A percentile compares a stretch with the other conserved stretches of the same genome.
Conservation (phyloP, 2,888 invertebrate genomes). For the Ormyrus rosae region DNA sequence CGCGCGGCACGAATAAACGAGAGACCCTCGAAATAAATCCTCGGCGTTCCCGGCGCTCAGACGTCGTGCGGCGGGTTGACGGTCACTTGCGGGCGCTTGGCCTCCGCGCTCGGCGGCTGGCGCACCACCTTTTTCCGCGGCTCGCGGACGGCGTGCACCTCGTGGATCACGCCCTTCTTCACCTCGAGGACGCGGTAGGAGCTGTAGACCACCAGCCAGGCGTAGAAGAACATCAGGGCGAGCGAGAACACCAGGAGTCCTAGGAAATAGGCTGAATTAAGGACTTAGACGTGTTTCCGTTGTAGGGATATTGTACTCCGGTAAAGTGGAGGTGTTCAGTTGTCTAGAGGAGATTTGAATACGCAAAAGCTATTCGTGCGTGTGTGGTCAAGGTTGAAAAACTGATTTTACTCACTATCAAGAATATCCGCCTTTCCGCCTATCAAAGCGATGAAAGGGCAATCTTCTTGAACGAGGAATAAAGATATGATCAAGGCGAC, state of each 20-base stretch:
- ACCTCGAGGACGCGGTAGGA: conserved; percentile 73
- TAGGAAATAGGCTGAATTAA: conserved; percentile 56
- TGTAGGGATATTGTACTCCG: too few species aligned
- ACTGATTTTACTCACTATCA: conserved; percentile 64
- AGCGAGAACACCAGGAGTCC: conserved; percentile 66
- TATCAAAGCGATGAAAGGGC: conserved; percentile 68
- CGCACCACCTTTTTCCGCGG: conserved; percentile 53
- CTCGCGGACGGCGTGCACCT: conserved; percentile 67
- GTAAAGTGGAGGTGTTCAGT: too few species aligned
- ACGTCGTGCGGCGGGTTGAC: conserved; percentile 59
- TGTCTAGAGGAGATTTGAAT: too few species aligned
- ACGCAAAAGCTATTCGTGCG: too few species aligned
- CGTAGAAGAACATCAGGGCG: conserved; percentile 69
- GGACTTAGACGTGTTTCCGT: too few species aligned
- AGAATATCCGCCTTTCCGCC: conserved; percentile 68
- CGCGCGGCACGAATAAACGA: background rate
- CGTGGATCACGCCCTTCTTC: conserved; percentile 71
- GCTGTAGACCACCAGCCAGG: conserved; percentile 75
- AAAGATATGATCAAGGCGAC: conserved; percentile 71
- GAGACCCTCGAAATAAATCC: background rate
- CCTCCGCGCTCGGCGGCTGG: conserved; percentile 14
- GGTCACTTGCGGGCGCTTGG: conserved; percentile 52
- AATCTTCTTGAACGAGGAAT: conserved; percentile 70
- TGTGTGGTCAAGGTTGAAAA: too few species aligned
- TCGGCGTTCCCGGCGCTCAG: conserved; percentile 44